A percentile compares a stretch with the other conserved stretches of the same genome.
Evolutionary conservation across 2,888 invertebrate species (phyloP).

Genomic region (Andrena minutula): DNA sequence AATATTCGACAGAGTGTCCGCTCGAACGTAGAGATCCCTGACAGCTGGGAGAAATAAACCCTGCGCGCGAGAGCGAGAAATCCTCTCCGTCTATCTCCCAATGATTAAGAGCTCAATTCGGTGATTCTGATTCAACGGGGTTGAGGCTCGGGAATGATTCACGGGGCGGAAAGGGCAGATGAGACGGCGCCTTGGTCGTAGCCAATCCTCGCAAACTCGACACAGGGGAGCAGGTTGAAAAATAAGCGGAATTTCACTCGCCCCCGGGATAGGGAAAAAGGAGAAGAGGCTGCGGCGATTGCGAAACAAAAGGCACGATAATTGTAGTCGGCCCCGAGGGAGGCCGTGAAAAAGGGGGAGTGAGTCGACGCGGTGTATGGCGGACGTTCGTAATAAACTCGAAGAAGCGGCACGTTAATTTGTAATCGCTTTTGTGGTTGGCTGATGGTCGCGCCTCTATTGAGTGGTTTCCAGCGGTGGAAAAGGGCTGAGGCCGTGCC

Average conservation of each 20-base stretch:
- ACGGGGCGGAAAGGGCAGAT: constrained; percentile 53
- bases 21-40: no score
- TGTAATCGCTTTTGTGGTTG: constrained; percentile 81
- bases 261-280: constrained; percentile 61
- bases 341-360: constrained; percentile 14
- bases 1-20: neutral
- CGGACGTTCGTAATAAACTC: constrained; percentile 79
- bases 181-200: constrained; percentile 27
- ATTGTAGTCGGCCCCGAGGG: constrained; percentile 74
- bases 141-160: constrained; percentile 50
- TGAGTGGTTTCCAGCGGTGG: constrained; percentile 73
- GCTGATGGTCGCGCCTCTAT: constrained; percentile 77
- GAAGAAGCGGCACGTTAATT: constrained; percentile 82
- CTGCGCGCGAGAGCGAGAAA: no score
- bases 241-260: constrained; percentile 68
- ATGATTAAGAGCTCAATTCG: constrained; percentile 40
- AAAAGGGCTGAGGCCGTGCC: constrained; percentile 65
- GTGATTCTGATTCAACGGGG: constrained; percentile 27
- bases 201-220: constrained; percentile 55
- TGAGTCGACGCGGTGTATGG: constrained; percentile 34
- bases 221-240: constrained; percentile 65
- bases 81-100: neutral
- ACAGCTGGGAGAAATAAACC: no score
- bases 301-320: constrained; percentile 82
- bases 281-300: constrained; percentile 71